These are phyloP conservation scores for Agrypnia vestita DNA, from an alignment of 1,140 invertebrate genomes.

Conservation along the genomic window DNA sequence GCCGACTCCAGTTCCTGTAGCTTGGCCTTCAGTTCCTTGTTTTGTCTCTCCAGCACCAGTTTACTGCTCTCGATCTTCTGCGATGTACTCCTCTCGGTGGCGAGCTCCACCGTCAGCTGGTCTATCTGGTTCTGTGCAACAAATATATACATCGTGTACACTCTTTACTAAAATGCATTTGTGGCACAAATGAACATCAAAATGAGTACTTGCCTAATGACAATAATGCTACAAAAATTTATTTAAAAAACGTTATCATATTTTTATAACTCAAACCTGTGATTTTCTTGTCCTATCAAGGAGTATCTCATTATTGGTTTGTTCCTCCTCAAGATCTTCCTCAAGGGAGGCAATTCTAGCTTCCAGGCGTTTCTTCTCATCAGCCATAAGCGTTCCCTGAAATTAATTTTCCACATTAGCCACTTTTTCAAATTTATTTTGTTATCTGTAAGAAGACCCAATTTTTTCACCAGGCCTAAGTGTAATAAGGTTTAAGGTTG, in stretches of 20 bases:
- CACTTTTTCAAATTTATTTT: no score
- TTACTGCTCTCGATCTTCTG: constrained; percentile 94
- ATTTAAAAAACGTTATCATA: no score
- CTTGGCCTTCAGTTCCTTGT: constrained; percentile 94
- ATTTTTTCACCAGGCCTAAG: no score
- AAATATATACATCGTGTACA: not conserved
- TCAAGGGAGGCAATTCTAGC: constrained; percentile 93
- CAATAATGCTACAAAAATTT: no score
- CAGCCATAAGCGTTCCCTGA: constrained; percentile 83
- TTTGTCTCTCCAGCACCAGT: constrained; percentile 91
- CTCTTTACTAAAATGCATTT: not conserved
- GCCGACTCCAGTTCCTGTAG: constrained; percentile 94
- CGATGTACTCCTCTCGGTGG: constrained; percentile 88
- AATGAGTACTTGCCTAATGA: not conserved
- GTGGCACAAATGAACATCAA: not conserved
- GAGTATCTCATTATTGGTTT: constrained; percentile 90
- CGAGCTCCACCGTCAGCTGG: constrained; percentile 90
- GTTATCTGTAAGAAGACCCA: no score
- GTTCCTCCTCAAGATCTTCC: constrained; percentile 98
- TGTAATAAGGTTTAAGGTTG: no score
- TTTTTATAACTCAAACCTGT: constrained; percentile 73
- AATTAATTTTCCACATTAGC: constrained; percentile 21
- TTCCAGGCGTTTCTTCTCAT: constrained; percentile 98
- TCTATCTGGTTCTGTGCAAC: constrained; percentile 82
- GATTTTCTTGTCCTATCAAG: constrained; percentile 92